These are phyloP conservation scores for Drosophila eohydei DNA, from an alignment of 2,888 invertebrate genomes.

Conservation along the genomic window DNA sequence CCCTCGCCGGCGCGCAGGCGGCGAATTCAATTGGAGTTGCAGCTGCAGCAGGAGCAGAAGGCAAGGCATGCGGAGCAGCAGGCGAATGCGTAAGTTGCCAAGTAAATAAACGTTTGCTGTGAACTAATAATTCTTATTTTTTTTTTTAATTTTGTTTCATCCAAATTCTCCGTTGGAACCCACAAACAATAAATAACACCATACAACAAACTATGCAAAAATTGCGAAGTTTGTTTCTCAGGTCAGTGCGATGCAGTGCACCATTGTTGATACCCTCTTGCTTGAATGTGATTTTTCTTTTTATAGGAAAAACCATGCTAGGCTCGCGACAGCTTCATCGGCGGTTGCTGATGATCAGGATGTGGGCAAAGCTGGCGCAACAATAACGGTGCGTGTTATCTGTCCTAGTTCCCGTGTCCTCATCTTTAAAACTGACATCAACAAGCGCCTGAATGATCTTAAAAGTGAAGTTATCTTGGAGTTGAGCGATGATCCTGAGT, in stretches of 20 bases:
- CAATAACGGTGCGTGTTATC: conserved; percentile 80
- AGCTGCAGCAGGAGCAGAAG: conserved; percentile 48
- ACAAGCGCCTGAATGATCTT: conserved; percentile 78
- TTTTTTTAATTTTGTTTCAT: conserved; percentile 8
- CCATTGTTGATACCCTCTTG: not conserved
- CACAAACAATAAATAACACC: conserved; percentile 13
- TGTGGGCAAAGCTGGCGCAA: conserved; percentile 55
- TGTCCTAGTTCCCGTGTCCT: conserved; percentile 82
- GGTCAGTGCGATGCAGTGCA: conserved; percentile 50
- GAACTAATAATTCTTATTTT: not conserved
- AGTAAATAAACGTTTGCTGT: conserved; percentile 16
- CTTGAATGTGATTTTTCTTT: not conserved
- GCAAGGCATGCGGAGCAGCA: conserved; percentile 56
- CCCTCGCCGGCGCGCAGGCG: conserved; percentile 70
- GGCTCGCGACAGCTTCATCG: conserved; percentile 38
- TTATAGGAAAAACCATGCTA: conserved; percentile 66
- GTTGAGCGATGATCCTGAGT: conserved; percentile 81
- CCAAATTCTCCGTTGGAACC: conserved; percentile 73
- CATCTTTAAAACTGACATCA: conserved; percentile 74
- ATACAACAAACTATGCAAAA: conserved; percentile 81
- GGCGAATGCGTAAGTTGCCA: conserved; percentile 73
- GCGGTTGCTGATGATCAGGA: conserved; percentile 44
- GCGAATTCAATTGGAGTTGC: conserved; percentile 69
- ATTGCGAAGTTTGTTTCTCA: conserved; percentile 81
- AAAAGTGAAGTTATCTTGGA: conserved; percentile 83